Conservation (phyloP, 2,113 vertebrate genomes). For the Condylura cristata region DNA sequence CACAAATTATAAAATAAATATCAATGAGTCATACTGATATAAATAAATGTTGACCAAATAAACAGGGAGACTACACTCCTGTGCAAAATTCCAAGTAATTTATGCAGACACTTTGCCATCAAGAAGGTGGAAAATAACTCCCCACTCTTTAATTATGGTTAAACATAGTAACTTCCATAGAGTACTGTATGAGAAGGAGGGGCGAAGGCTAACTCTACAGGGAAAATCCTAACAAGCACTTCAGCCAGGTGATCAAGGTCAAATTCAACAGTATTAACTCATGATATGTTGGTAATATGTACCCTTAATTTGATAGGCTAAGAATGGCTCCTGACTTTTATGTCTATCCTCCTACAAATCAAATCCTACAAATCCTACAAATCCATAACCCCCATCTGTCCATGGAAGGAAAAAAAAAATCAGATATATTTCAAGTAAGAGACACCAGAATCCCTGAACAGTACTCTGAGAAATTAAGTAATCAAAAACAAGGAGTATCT, state of each 20-base stretch:
- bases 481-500: neutral
- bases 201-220: neutral
- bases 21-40: neutral
- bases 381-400: neutral
- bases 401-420: neutral
- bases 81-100: neutral
- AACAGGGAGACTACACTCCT: neutral
- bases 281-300: neutral
- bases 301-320: neutral
- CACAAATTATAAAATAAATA: conserved; percentile 30
- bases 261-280: neutral
- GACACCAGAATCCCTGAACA: neutral
- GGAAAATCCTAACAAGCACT: neutral
- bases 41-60: conserved; percentile 31
- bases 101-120: neutral
- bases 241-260: neutral
- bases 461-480: neutral
- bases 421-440: neutral
- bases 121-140: neutral
- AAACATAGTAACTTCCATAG: neutral
- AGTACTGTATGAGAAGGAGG: neutral
- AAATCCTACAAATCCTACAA: too few species aligned
- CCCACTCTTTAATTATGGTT: neutral
- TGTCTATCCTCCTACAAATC: neutral
- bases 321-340: neutral